A percentile compares a stretch with the other conserved stretches of the same genome.
These are phyloP conservation scores for Bimastos eiseni DNA, from an alignment of 2,888 invertebrate genomes.

Conservation along the genomic window DNA sequence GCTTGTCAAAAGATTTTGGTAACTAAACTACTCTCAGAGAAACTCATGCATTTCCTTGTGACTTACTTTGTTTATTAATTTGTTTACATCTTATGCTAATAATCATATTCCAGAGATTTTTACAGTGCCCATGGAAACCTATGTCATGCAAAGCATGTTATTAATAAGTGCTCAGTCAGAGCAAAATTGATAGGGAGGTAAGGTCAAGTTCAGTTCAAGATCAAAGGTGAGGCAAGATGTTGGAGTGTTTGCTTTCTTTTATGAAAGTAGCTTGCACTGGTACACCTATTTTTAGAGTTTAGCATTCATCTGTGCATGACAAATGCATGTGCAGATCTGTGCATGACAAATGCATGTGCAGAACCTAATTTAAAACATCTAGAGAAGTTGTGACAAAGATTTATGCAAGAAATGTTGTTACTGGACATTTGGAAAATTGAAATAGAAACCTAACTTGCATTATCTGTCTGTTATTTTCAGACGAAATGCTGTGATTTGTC, in stretches of 20 bases:
- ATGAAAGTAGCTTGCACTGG: background rate
- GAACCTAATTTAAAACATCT: background rate
- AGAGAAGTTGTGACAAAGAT: background rate
- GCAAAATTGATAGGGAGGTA: too few species aligned
- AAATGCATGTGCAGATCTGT: background rate
- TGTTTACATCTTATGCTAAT: background rate
- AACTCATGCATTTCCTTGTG: background rate
- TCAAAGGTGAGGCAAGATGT: too few species aligned
- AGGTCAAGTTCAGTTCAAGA: too few species aligned
- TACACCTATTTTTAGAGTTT: background rate
- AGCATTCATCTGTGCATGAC: background rate
- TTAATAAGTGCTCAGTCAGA: too few species aligned
- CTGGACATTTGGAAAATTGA: background rate
- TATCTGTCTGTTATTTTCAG: background rate
- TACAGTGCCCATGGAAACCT: too few species aligned
- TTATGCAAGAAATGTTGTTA: background rate
- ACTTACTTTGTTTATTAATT: background rate
- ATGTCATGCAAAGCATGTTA: too few species aligned
- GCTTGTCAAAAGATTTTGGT: slow-evolving; percentile 49
- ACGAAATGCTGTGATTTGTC: background rate
- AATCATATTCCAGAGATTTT: too few species aligned
- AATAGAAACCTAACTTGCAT: background rate
- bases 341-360: background rate
- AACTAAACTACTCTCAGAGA: slow-evolving; percentile 35
- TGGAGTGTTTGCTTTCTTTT: too few species aligned